These are phyloP conservation scores for Syrmaticus mikado DNA, from an alignment of 2,113 vertebrate genomes.

Conservation along the genomic window DNA sequence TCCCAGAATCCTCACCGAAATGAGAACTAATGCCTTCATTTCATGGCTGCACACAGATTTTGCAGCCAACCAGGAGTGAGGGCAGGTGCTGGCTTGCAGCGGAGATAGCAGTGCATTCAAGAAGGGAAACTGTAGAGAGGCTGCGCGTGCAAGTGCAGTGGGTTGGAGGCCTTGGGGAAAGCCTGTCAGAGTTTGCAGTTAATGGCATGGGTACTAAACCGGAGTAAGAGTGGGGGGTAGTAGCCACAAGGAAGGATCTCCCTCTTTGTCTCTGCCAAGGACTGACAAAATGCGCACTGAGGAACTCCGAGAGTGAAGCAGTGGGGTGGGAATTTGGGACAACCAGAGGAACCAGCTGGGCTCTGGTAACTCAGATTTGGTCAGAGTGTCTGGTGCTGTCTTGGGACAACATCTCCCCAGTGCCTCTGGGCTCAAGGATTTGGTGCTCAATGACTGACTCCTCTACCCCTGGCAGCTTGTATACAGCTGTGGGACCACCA, in stretches of 20 bases:
- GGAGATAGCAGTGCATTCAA: neutral
- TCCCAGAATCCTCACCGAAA: neutral
- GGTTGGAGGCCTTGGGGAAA: neutral
- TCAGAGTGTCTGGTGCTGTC: neutral
- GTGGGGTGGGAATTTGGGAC: neutral
- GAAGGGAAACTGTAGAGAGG: neutral
- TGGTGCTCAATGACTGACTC: neutral
- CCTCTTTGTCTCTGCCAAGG: neutral
- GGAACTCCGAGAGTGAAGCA: neutral
- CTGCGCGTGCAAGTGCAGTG: too few relatives aligned
- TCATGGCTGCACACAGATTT: neutral
- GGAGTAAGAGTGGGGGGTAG: neutral
- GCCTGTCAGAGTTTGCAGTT: neutral
- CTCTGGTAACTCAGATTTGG: neutral
- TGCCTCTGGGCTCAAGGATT: neutral
- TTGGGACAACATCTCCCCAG: neutral
- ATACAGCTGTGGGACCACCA: neutral
- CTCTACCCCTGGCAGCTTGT: neutral
- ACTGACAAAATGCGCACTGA: neutral
- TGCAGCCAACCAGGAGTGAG: neutral
- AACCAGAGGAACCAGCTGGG: neutral
- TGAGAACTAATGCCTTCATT: neutral
- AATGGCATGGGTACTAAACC: neutral
- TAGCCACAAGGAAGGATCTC: neutral
- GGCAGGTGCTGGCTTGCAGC: neutral